Evolutionary conservation across 2,888 invertebrate genomes (phyloP), one percentile per base, ranked within the genome.

Genomic region (Ectobius pallidus): DNA sequence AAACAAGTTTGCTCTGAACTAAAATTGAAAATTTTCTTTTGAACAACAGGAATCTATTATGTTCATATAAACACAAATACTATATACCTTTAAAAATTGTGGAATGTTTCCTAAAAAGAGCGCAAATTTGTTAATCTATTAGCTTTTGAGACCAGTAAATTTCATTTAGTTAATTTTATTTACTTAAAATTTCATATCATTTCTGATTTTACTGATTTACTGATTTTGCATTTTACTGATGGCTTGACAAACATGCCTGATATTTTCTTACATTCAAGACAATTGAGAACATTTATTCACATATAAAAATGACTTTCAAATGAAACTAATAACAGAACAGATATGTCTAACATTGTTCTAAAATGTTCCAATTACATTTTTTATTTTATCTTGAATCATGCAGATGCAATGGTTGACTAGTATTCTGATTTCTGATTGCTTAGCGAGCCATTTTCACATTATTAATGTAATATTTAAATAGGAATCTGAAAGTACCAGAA

Each of bases 261-360:
- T 46, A n/a, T n/a, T n/a, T 11, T 3, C 46, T 46, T n/a, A 46
- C 3, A 46, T 39, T 7, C 18, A 46, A n/a, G 9, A 11, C 18
- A n/a, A 46, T 3, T 46, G n/a, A 46, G 3, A 46, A 4, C 4
- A n/a, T n/a, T 4, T n/a, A n/a, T n/a, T 14, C 11, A 52, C 25
- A 52, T 25, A 25, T 52, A 25, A 52, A 52, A 52, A 52, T 52
- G 11, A 14, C 46, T 46, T 20, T 46, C 46, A 46, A 46, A 52
- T 22, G 25, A 22, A 4, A 52, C 52, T 52, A 52, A 14, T 25
- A 22, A 52, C 14, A 11, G 14, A 25, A 25, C 22, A 22, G 52
- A 52, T 52, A 52, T 52, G 52, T 52, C 52, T 52, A 52, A 52
- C 52, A 52, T 22, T 52, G 52, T 14, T 52, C 52, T 52, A 52